A percentile compares a stretch with the other conserved stretches of the same genome.
These are phyloP conservation scores for Fundulus diaphanus DNA, from an alignment of 2,797 vertebrate genomes.

Conservation along the genomic window DNA sequence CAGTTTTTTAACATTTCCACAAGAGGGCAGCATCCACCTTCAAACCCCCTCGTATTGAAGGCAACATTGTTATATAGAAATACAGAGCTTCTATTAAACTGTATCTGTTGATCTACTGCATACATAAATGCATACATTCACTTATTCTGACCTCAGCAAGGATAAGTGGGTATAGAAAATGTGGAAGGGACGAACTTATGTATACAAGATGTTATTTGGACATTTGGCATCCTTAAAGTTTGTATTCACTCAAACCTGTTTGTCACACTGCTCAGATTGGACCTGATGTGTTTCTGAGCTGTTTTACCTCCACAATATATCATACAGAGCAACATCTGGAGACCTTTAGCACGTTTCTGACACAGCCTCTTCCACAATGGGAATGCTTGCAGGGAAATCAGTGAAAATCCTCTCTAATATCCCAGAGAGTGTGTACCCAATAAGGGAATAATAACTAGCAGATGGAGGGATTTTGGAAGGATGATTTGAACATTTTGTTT, in stretches of 20 bases:
- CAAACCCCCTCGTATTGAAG: not conserved
- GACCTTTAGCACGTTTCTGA: not conserved
- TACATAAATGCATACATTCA: not conserved
- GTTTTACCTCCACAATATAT: not conserved
- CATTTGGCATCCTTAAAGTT: not conserved
- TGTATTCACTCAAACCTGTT: not conserved
- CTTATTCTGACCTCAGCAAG: not conserved
- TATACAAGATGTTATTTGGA: not conserved
- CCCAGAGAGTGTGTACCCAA: not conserved
- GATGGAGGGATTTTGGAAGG: not conserved
- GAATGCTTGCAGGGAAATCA: not conserved
- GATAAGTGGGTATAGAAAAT: not conserved
- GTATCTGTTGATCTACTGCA: not conserved
- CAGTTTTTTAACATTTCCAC: slow-evolving; percentile 42
- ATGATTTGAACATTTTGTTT: not conserved
- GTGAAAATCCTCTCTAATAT: not conserved
- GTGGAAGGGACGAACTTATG: not conserved
- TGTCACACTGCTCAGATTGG: not conserved
- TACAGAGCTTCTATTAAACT: not conserved
- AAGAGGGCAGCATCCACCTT: slow-evolving; percentile 45
- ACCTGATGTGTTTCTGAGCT: not conserved
- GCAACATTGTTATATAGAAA: not conserved
- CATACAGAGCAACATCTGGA: not conserved
- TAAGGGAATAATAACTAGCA: not conserved
- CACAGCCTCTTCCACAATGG: not conserved